phyloP scores from a whole-genome alignment of 2,113 vertebrate species.

The Ploceus nigricollis region DNA sequence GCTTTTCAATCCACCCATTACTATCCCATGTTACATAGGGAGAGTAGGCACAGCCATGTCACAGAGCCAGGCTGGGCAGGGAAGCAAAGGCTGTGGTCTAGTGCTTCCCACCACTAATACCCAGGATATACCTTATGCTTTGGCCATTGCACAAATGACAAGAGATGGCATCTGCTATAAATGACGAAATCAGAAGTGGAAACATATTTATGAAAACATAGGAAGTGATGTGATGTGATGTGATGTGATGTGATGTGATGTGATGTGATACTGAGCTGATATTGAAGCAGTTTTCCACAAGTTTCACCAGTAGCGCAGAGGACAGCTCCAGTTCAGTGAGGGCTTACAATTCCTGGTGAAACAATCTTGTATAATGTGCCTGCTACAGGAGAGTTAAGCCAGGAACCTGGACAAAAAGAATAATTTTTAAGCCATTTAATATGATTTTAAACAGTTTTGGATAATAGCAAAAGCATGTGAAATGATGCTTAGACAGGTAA shows the following conservation, averaged over 20 bases:
- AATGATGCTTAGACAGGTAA: background rate
- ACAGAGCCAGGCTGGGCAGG: background rate
- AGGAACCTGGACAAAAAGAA: background rate
- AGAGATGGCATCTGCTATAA: background rate
- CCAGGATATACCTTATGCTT: background rate
- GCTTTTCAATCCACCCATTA: background rate
- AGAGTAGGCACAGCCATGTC: background rate
- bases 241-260: background rate
- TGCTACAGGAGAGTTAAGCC: background rate
- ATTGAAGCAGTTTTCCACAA: background rate
- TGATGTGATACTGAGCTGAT: background rate
- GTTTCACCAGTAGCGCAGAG: background rate
- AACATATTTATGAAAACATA: background rate
- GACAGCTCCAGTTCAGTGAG: background rate
- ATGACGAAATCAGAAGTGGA: background rate
- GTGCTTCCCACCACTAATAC: background rate
- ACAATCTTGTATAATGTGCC: background rate
- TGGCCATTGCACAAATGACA: background rate
- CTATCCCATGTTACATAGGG: background rate
- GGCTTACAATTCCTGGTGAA: background rate
- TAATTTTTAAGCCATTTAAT: background rate
- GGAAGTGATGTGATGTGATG: background rate
- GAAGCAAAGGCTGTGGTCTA: background rate
- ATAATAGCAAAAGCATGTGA: background rate
- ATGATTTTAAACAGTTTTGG: background rate